phyloP scores from a whole-genome alignment of 2,113 vertebrate genomes.

The Osmerus eperlanus region DNA sequence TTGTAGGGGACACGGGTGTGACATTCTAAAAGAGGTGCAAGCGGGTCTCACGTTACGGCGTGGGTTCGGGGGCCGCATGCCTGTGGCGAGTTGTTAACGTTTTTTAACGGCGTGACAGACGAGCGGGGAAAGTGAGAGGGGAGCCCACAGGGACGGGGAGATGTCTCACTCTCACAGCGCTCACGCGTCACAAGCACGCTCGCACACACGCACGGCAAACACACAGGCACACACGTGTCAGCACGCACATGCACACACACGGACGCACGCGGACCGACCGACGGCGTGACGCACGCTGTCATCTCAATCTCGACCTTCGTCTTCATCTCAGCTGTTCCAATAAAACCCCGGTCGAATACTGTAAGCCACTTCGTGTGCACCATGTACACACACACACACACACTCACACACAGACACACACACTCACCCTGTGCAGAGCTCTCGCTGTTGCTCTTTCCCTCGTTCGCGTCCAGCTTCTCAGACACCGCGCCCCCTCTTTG shows the following conservation, averaged over 20 bases:
- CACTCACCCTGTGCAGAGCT: slow-evolving; percentile 61
- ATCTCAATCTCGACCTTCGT: neutral
- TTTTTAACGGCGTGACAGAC: slow-evolving; percentile 68
- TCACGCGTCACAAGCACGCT: slow-evolving; percentile 7
- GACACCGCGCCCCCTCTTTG: slow-evolving; percentile 31
- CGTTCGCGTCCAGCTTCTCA: slow-evolving; percentile 48
- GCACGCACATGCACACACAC: neutral
- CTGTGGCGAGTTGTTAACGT: slow-evolving; percentile 65
- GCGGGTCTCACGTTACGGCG: slow-evolving; percentile 56
- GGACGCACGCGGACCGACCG: too few relatives aligned
- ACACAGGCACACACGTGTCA: neutral
- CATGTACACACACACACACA: neutral
- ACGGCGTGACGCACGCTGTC: neutral
- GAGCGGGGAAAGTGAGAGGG: slow-evolving; percentile 53
- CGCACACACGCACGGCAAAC: slow-evolving; percentile 1
- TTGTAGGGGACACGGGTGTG: slow-evolving; percentile 40
- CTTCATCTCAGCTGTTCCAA: neutral
- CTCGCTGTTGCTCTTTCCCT: slow-evolving; percentile 61
- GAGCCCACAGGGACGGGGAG: slow-evolving; percentile 36
- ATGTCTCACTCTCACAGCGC: slow-evolving; percentile 55
- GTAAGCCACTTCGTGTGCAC: neutral
- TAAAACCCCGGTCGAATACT: too few relatives aligned
- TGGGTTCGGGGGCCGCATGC: slow-evolving; percentile 35
- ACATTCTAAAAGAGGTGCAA: slow-evolving; percentile 61
- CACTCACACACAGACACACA: neutral